These are phyloP conservation scores for Actinernus sp. DNA, from an alignment of 92 coral and sea anemone genomes.

Conservation along the genomic window DNA sequence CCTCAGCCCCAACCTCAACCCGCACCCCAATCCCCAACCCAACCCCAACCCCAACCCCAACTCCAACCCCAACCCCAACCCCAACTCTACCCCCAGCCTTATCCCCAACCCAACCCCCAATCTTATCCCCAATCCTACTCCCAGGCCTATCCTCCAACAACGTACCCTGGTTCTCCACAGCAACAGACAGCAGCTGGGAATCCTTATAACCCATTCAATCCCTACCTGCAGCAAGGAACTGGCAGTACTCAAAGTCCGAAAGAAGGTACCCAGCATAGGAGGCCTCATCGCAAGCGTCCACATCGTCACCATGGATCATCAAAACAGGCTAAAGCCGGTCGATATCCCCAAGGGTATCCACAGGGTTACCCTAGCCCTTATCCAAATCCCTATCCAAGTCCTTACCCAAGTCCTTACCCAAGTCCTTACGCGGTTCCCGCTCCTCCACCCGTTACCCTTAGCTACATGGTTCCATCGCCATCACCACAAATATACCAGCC, in stretches of 20 bases:
- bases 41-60: neutral
- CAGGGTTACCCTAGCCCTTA: neutral
- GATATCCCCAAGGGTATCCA: neutral
- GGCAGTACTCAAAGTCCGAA: neutral
- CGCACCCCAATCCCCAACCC: slow-evolving; percentile 1
- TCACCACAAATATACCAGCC: too few species aligned
- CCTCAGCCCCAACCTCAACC: slow-evolving; percentile 2
- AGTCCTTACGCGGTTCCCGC: neutral
- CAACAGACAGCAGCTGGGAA: too few species aligned
- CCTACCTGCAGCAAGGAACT: neutral
- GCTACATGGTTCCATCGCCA: too few species aligned
- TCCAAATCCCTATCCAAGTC: neutral
- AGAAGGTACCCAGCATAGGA: neutral
- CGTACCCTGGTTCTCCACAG: neutral
- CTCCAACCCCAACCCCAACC: neutral
- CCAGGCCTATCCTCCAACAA: neutral
- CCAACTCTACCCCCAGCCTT: slow-evolving; percentile 1
- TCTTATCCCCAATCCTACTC: neutral
- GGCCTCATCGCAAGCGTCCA: neutral
- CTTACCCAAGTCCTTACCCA: neutral
- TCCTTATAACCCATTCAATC: neutral
- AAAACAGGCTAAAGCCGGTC: too few species aligned
- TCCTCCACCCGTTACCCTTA: too few species aligned
- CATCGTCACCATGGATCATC: neutral
- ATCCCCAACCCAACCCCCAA: neutral